Conservation (phyloP, 2,113 vertebrate species). For the Rhodinocichla rosea region DNA sequence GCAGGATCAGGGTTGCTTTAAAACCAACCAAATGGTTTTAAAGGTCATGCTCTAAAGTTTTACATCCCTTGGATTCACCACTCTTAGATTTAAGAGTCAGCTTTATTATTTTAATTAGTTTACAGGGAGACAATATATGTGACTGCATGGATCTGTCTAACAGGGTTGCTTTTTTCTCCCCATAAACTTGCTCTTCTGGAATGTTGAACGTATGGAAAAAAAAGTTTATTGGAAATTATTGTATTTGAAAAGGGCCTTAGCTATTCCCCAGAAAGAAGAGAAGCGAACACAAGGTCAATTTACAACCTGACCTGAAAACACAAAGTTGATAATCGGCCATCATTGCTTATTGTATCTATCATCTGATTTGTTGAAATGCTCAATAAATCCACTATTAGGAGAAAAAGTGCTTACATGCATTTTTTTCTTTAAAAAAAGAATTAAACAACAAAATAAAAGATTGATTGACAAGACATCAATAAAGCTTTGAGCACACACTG, state of each 20-base stretch:
- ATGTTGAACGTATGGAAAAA: neutral
- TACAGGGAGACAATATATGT: constrained; percentile 52
- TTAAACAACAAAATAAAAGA: constrained; percentile 76
- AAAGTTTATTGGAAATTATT: constrained; percentile 74
- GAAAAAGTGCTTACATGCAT: constrained; percentile 79
- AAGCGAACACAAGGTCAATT: constrained; percentile 70
- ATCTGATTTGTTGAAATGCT: constrained; percentile 70
- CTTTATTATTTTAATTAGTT: constrained; percentile 60
- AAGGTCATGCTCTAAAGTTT: neutral
- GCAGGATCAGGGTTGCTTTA: neutral
- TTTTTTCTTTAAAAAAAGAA: constrained; percentile 60
- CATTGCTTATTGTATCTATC: constrained; percentile 69
- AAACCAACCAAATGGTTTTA: neutral
- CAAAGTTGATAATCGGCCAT: constrained; percentile 82
- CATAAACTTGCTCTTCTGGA: neutral
- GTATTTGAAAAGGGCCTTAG: constrained; percentile 68
- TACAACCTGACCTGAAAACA: constrained; percentile 72
- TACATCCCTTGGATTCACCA: neutral
- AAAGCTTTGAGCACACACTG: constrained; percentile 67
- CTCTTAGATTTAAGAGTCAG: neutral
- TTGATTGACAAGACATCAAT: constrained; percentile 85
- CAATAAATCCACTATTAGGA: constrained; percentile 78
- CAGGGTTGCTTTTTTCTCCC: neutral
- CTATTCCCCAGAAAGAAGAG: constrained; percentile 71
- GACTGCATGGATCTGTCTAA: constrained; percentile 64